A percentile compares a stretch with the other conserved stretches of the same genome.
Evolutionary conservation across 92 coral and sea anemone genomes (phyloP).

Genomic region (Meandrina meandrites): DNA sequence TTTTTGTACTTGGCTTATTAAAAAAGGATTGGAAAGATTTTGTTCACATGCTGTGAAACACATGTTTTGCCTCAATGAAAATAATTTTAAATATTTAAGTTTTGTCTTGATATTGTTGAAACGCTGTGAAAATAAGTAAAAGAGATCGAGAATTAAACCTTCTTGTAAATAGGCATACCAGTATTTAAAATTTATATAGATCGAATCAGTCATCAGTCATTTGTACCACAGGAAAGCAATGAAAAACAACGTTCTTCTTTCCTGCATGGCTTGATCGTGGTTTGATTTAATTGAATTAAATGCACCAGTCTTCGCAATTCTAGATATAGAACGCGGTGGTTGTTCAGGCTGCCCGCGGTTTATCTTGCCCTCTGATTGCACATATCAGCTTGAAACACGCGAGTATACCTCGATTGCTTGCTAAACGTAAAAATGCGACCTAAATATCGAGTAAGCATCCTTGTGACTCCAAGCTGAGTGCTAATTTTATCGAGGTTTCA

Average conservation of each 20-base stretch:
- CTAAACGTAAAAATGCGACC: neutral
- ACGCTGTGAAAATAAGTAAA: neutral
- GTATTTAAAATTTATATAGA: neutral
- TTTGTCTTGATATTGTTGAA: neutral
- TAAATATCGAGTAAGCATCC: too few relatives aligned
- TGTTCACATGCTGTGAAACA: neutral
- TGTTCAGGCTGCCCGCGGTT: neutral
- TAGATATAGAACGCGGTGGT: too few relatives aligned
- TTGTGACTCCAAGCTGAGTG: too few relatives aligned
- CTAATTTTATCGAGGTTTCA: neutral
- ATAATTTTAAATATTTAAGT: neutral
- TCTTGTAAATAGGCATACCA: neutral
- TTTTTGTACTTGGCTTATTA: neutral
- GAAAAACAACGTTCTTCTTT: neutral
- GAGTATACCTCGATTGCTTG: neutral
- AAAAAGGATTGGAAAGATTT: neutral
- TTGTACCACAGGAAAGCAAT: neutral
- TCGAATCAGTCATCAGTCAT: neutral
- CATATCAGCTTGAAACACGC: neutral
- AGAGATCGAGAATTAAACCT: neutral
- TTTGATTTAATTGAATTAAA: conserved; percentile 6
- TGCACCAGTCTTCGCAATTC: neutral
- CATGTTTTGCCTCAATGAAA: neutral
- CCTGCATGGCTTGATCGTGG: neutral
- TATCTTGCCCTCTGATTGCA: neutral